phyloP scores from a whole-genome alignment of 2,797 vertebrate genomes.

The Gephyroberyx darwinii region DNA sequence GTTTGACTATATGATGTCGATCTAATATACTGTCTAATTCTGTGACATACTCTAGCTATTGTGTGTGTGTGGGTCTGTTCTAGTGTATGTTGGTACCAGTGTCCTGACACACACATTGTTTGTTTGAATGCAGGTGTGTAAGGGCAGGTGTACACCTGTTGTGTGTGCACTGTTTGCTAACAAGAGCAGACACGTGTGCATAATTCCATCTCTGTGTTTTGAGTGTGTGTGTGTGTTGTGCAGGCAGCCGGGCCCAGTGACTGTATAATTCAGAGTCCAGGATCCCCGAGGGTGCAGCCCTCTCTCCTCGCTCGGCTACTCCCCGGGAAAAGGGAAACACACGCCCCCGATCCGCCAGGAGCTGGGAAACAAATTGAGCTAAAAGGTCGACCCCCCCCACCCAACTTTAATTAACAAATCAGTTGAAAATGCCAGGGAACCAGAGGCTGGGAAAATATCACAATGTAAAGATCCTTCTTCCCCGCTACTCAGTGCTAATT shows the following conservation, averaged over 20 bases:
- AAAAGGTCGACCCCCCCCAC: constrained; percentile 72
- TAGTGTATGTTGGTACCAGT: constrained; percentile 11
- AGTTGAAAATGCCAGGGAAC: constrained; percentile 70
- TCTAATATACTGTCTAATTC: not conserved
- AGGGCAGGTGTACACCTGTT: constrained; percentile 55
- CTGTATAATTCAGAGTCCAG: constrained; percentile 58
- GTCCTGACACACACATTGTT: constrained; percentile 4
- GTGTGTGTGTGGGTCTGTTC: not conserved
- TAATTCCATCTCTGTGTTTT: constrained; percentile 33
- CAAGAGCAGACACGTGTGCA: constrained; percentile 59
- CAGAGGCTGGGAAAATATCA: constrained; percentile 73
- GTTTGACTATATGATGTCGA: too few relatives aligned
- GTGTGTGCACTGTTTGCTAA: constrained; percentile 53
- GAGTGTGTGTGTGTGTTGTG: constrained; percentile 19
- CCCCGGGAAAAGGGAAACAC: constrained; percentile 57
- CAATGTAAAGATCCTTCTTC: constrained; percentile 51
- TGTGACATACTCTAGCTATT: not conserved
- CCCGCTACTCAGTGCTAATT: constrained; percentile 54
- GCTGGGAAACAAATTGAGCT: constrained; percentile 73
- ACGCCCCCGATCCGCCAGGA: constrained; percentile 34
- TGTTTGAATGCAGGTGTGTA: constrained; percentile 45
- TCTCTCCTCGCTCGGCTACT: constrained; percentile 58
- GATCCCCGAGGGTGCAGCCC: constrained; percentile 52
- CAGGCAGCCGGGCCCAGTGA: constrained; percentile 51
- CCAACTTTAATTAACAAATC: constrained; percentile 77